Evolutionary conservation across 2,888 invertebrate genomes (phyloP), one percentile per base, ranked within the genome.

Genomic region (Priocnemis perturbator): DNA sequence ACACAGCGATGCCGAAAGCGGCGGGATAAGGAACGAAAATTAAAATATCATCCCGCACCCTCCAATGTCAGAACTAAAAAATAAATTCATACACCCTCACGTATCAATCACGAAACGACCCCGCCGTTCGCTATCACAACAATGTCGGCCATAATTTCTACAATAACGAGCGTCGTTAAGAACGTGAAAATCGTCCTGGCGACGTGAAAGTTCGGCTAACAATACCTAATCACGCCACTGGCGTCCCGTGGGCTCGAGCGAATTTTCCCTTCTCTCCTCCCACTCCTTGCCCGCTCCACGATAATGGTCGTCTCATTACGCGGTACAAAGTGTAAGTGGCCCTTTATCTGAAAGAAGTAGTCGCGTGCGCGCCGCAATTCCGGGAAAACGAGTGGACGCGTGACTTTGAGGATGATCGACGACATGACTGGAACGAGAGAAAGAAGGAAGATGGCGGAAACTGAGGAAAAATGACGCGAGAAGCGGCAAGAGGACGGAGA

Each of bases 351-450:
- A n/a, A 50, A 50, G 11, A 50, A 50, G 50, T 17, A 50, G 50
- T 50, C 20, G 20, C 50, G 50, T 20, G 19, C 19, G 17, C 50
- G n/a, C n/a, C 19, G 50, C 50, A 50, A 37, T 37, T 37, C 37
- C 37, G 37, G 37, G 37, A 37, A 37, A 37, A 37, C 37, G 37
- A 19, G 48, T 48, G 47, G 52, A 58, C 60, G 60, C 50, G 21
- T 17, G 52, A 61, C 53, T 65, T 64, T 62, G 60, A 70, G 62
- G 64, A 70, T 74, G 74, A 74, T 74, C 69, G 74, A 74, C 58
- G 74, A 69, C 69, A 59, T 26, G 15, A 37, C 19, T 44, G 19
- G 20, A 45, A 48, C 14, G 30, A 57, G 50, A 64, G 15, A 48
- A 44, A n/a, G n/a, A 19, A n/a, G 19, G 19, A 48, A 7, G 15